Base-by-base conservation (phyloP, 2,797 vertebrate genomes). In the Scolopax bukidnonensis region DNA sequence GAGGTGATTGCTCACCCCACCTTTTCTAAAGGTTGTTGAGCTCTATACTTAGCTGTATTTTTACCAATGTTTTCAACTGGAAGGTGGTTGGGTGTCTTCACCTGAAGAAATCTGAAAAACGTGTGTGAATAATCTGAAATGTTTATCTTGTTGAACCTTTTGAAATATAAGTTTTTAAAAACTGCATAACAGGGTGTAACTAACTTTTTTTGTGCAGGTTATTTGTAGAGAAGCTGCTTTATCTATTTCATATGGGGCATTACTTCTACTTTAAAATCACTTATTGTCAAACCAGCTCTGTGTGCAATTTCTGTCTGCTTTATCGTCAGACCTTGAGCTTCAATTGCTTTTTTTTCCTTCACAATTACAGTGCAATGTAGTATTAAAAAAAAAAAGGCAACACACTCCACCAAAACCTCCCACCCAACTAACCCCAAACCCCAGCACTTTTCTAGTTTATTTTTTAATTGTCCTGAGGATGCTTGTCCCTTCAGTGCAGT, bases 211-310 rank as follows among this genome's bases (percentile, higher is more conserved):
- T 77, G 38, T 75, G 68, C 59, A 68, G 57, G 57, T 79, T 94
- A 61, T 84, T 81, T 93, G 36, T 38, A 77, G 33, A 86, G 85
- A 88, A 86, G 79, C 24, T 68, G 30, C 64, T 88, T 45, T 59
- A 40, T 84, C 61, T 73, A 30, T 90, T 94, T 93, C 63, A 41
- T 56, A 59, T 71, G 43, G 47, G 60, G 23, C 63, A 93, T 76
- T 91, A 43, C 59, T 87, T 64, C 38, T 85, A 53, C 69, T 91
- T 95, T n/a, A 71, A 56, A 85, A 24, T 73, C 81, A 84, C 78
- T 59, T 88, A 50, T 75, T 92, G 53, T 82, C 48, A 87, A 90
- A 32, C 70, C 50, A 89, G 32, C 56, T 70, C 43, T 79, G 69
- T 59, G 16, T 74, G 61, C 54, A 68, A 33, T 93, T 92, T 90